A percentile compares a stretch with the other conserved stretches of the same genome.
These are phyloP conservation scores for Parascotia fuliginaria DNA, from an alignment of 2,888 invertebrate species.

Conservation along the genomic window DNA sequence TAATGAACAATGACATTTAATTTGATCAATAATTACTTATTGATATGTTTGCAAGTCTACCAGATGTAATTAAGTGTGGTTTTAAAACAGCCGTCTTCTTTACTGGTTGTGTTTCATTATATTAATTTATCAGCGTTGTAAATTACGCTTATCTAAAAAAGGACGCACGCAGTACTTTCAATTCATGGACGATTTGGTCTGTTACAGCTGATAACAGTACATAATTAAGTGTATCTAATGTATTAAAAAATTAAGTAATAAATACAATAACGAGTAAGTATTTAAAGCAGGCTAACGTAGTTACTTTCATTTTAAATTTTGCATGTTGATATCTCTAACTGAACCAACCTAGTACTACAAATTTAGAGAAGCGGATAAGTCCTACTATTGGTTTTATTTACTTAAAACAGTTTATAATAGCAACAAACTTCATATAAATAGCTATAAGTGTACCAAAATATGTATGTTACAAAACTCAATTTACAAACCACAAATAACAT, in stretches of 20 bases:
- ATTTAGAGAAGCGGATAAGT: too few relatives aligned
- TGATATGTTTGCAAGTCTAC: slow-evolving; percentile 20
- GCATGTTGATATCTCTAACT: too few relatives aligned
- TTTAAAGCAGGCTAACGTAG: too few relatives aligned
- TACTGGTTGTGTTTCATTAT: slow-evolving; percentile 14
- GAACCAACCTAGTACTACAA: too few relatives aligned
- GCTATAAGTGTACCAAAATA: background rate
- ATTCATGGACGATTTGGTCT: slow-evolving; percentile 36
- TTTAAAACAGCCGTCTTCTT: slow-evolving; percentile 16
- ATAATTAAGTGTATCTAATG: too few relatives aligned
- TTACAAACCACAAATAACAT: background rate
- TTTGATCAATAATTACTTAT: slow-evolving; percentile 30
- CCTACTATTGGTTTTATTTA: too few relatives aligned
- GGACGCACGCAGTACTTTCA: slow-evolving; percentile 34
- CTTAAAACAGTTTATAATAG: too few relatives aligned
- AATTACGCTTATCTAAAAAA: slow-evolving; percentile 35
- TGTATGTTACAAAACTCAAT: background rate
- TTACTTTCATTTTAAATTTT: too few relatives aligned
- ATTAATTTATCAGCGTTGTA: slow-evolving; percentile 43
- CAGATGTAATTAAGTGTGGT: slow-evolving; percentile 4
- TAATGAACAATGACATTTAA: slow-evolving; percentile 32
- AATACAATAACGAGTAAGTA: too few relatives aligned
- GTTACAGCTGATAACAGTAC: slow-evolving; percentile 24
- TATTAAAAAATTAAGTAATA: too few relatives aligned
- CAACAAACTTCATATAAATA: too few relatives aligned